Evolutionary conservation across 1,140 invertebrate genomes (phyloP).

Genomic region (Apis laboriosa): DNA sequence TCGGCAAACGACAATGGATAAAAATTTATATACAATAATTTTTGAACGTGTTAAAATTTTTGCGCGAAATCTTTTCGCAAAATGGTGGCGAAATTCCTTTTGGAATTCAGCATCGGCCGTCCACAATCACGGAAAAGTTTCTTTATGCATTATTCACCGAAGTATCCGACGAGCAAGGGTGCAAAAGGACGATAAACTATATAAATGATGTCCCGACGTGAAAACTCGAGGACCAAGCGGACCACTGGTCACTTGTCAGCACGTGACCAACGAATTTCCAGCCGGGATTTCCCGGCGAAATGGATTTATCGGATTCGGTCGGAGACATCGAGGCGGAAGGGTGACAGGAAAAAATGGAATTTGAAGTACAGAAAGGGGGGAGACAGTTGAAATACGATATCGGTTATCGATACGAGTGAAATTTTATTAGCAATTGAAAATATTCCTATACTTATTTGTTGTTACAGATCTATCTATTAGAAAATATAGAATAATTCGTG

Average conservation of each 20-base stretch:
- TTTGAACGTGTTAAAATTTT: neutral
- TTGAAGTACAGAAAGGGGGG: neutral
- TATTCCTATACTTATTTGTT: too few relatives aligned
- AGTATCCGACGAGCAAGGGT: slow-evolving; percentile 10
- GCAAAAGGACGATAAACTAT: slow-evolving; percentile 49
- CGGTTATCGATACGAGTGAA: neutral
- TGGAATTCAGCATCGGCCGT: neutral
- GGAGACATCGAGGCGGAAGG: neutral
- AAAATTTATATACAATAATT: too few relatives aligned
- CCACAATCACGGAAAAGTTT: neutral
- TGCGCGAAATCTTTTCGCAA: neutral
- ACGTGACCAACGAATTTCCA: slow-evolving; percentile 51
- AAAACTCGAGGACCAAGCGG: slow-evolving; percentile 42
- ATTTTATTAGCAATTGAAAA: too few relatives aligned
- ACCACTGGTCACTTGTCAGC: slow-evolving; percentile 52
- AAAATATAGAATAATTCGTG: too few relatives aligned
- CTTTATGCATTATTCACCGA: slow-evolving; percentile 28
- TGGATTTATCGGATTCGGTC: slow-evolving; percentile 18
- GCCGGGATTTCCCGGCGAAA: slow-evolving; percentile 9
- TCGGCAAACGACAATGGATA: too few relatives aligned
- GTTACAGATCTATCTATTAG: too few relatives aligned
- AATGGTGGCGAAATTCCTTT: neutral
- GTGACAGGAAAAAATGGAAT: neutral
- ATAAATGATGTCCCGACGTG: slow-evolving; percentile 58
- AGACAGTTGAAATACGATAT: neutral